These are phyloP conservation scores for Synergus gifuensis DNA, from an alignment of 2,888 invertebrate genomes.

Conservation along the genomic window DNA sequence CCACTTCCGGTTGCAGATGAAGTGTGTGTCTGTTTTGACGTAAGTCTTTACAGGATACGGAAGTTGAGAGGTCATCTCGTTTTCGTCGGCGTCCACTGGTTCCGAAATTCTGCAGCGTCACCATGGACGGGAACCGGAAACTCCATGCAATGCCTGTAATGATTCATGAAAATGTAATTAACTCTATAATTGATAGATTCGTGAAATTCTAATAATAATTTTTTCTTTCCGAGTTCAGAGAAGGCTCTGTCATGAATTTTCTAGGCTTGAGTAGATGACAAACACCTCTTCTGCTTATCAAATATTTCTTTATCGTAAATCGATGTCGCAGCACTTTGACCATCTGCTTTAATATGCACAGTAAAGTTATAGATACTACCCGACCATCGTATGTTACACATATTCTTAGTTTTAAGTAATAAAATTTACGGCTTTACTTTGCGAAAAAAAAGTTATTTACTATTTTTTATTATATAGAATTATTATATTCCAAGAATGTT, in stretches of 20 bases:
- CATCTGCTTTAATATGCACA: conserved; percentile 7
- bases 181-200: neutral
- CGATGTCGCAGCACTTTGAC: neutral
- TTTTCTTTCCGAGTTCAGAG: neutral
- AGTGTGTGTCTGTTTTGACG: conserved; percentile 67
- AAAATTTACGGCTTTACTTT: neutral
- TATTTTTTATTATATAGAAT: no score
- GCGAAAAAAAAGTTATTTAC: neutral
- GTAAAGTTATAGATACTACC: neutral
- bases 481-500: no score
- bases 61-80: conserved; percentile 58
- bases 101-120: conserved; percentile 68
- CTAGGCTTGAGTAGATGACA: neutral
- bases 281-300: conserved; percentile 11
- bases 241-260: neutral
- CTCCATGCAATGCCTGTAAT: conserved; percentile 72
- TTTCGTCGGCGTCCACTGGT: conserved; percentile 67
- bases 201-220: neutral
- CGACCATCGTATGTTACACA: neutral
- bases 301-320: conserved; percentile 2
- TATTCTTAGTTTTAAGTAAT: neutral
- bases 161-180: conserved; percentile 33
- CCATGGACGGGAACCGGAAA: conserved; percentile 72
- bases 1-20: conserved; percentile 67
- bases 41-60: conserved; percentile 65